These are phyloP conservation scores for Xanthorhoe designata DNA, from an alignment of 2,888 invertebrate genomes.

Conservation along the genomic window DNA sequence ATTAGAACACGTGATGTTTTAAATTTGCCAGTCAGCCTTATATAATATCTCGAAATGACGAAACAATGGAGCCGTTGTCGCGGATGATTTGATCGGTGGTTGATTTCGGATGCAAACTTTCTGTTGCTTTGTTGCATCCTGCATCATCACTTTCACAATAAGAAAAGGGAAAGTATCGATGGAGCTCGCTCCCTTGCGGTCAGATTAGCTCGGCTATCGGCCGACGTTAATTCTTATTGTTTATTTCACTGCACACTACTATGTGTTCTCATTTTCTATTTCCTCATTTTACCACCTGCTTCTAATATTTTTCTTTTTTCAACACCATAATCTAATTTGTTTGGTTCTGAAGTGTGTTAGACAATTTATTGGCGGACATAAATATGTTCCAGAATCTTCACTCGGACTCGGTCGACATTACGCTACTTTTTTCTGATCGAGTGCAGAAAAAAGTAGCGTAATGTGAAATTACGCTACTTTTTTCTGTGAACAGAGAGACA, in stretches of 20 bases:
- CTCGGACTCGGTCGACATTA: neutral
- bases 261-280: conserved; percentile 28
- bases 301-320: conserved; percentile 12
- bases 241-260: conserved; percentile 75
- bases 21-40: conserved; percentile 37
- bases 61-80: conserved; percentile 48
- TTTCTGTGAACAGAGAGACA: too few relatives aligned
- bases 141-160: conserved; percentile 84
- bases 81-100: conserved; percentile 55
- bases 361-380: neutral
- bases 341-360: neutral
- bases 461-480: neutral
- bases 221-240: conserved; percentile 78
- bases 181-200: conserved; percentile 83
- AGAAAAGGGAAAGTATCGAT: conserved; percentile 81
- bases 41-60: conserved; percentile 40
- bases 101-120: conserved; percentile 68
- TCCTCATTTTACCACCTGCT: conserved; percentile 13
- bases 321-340: neutral
- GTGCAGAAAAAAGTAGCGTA: neutral
- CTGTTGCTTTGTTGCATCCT: conserved; percentile 71
- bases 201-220: conserved; percentile 75
- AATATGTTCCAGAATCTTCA: neutral
- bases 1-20: conserved; percentile 36
- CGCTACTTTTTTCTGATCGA: too few relatives aligned